A percentile compares a stretch with the other conserved stretches of the same genome.
Conservation (phyloP, 92 coral and sea anemone genomes). For the Chrysogorgia sp. region DNA sequence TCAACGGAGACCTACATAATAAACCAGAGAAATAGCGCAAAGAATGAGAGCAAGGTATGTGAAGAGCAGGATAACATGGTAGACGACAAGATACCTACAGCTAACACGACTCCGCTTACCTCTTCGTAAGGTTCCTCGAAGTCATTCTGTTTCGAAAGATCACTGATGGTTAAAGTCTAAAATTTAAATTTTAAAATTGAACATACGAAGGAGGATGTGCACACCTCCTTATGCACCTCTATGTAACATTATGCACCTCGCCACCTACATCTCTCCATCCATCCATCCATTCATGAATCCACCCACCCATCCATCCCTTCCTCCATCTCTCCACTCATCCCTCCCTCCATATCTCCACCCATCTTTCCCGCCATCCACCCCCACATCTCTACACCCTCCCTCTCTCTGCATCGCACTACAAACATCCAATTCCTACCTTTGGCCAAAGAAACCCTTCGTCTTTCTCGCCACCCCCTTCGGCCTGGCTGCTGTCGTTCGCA, state of each 20-base stretch:
- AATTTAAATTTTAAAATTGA: neutral
- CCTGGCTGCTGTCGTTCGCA: slow-evolving; percentile 49
- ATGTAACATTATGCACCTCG: no score
- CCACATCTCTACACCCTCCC: no score
- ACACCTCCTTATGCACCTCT: no score
- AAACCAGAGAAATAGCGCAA: neutral
- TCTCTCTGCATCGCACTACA: no score
- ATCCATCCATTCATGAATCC: no score
- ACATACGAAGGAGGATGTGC: no score
- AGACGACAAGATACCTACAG: no score
- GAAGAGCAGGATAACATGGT: neutral
- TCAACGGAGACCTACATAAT: slow-evolving; percentile 68
- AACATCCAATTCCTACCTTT: slow-evolving; percentile 7
- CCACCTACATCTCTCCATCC: no score
- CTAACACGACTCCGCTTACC: neutral
- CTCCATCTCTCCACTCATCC: no score
- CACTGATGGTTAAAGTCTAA: slow-evolving; percentile 75
- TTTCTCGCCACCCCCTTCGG: slow-evolving; percentile 16
- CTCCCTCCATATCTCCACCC: no score
- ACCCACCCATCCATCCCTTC: no score
- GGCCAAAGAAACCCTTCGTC: slow-evolving; percentile 36
- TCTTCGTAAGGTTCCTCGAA: slow-evolving; percentile 73
- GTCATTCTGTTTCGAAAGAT: slow-evolving; percentile 79
- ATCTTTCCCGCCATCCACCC: no score
- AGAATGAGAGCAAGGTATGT: neutral